phyloP scores from a whole-genome alignment of 1,140 invertebrate genomes.

The Pectinophora gossypiella region DNA sequence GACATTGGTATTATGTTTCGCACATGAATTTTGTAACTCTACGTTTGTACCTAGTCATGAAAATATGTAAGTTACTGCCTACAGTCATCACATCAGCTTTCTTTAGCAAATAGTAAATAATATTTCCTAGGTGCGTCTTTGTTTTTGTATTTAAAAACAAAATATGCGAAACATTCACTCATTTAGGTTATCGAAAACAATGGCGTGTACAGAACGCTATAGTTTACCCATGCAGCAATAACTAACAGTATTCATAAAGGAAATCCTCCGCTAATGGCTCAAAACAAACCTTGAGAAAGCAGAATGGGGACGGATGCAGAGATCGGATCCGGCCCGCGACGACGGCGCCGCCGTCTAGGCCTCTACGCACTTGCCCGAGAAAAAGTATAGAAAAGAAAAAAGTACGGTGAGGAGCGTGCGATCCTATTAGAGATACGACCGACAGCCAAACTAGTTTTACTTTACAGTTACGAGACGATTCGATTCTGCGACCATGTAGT shows the following conservation, averaged over 20 bases:
- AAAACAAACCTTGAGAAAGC: constrained; percentile 7
- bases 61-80: no score
- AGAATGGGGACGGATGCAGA: constrained; percentile 11
- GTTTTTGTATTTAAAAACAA: no score
- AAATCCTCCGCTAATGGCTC: background rate
- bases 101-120: no score
- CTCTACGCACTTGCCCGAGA: constrained; percentile 34
- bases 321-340: constrained; percentile 9
- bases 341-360: background rate
- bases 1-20: no score
- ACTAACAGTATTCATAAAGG: background rate
- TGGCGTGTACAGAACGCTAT: no score
- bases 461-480: constrained; percentile 58
- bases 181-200: no score
- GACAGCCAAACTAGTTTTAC: constrained; percentile 62
- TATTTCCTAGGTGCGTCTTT: no score
- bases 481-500: constrained; percentile 55
- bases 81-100: no score
- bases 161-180: no score
- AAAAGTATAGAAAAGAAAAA: constrained; percentile 56
- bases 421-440: constrained; percentile 58
- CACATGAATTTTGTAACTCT: no score
- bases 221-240: background rate
- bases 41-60: no score
- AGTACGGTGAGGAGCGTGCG: constrained; percentile 46